Evolutionary conservation across 2,888 invertebrate genomes (phyloP).

Genomic region (Drosophila eohydei): DNA sequence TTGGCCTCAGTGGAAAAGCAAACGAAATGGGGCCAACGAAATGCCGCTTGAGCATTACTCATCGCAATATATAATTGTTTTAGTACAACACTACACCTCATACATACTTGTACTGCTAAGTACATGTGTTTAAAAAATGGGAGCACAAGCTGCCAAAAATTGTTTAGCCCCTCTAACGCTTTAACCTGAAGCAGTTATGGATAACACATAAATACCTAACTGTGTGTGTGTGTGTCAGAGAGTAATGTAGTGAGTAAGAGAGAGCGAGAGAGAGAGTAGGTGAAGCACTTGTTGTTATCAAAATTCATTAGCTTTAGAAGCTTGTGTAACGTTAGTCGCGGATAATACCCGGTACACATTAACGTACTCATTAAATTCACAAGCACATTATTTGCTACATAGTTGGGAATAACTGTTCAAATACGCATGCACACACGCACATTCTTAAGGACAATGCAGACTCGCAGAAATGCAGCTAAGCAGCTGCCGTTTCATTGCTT

Average conservation of each 20-base stretch:
- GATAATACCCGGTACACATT: conserved; percentile 5
- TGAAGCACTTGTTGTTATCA: conserved; percentile 59
- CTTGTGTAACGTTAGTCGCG: conserved; percentile 30
- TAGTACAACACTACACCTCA: not conserved
- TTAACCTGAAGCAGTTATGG: conserved; percentile 27
- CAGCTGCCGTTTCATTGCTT: conserved; percentile 38
- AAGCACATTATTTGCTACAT: conserved; percentile 20
- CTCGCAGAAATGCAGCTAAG: not conserved
- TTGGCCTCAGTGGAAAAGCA: conserved; percentile 1
- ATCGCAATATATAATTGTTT: conserved; percentile 24
- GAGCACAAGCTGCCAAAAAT: conserved; percentile 39
- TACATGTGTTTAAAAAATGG: conserved; percentile 19
- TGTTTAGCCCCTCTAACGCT: conserved; percentile 31
- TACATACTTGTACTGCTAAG: not conserved
- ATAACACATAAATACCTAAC: conserved; percentile 32
- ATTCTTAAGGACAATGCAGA: not conserved
- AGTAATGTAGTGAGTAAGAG: conserved; percentile 13
- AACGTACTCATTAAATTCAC: conserved; percentile 23
- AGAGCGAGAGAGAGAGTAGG: conserved; percentile 3
- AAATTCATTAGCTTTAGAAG: conserved; percentile 23
- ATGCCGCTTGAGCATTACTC: conserved; percentile 44
- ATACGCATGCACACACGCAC: conserved; percentile 9
- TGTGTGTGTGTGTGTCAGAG: conserved; percentile 3
- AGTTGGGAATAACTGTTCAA: not conserved
- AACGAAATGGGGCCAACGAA: conserved; percentile 37